Base-by-base conservation (phyloP, 2,888 invertebrate genomes). In the Drepana falcataria region DNA sequence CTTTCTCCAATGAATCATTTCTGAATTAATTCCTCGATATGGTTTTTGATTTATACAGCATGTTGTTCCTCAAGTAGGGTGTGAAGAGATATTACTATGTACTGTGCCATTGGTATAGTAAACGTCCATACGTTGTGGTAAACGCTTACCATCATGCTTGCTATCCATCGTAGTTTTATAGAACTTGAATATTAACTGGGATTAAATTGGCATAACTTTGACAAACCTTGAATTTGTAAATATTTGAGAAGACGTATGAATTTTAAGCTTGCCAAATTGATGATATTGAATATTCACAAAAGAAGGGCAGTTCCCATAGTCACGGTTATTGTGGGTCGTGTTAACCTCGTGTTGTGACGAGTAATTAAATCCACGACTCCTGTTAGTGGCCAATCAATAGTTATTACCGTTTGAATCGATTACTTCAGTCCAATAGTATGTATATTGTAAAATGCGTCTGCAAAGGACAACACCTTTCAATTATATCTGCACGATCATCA, bases 281-380 rank as follows among this genome's bases (percentile, higher is more conserved):
- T 9, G 3, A 9, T 9, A 44, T 9, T 44, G 44, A 44, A 44
- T 44, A 44, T 44, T 44, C 44, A 44, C 44, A 9, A 9, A 44
- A 44, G 44, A 44, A 9, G 44, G 44, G 9, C 44, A 9, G 64
- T 70, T 67, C 66, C 63, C 64, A 66, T 58, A 58, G 64, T 69
- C 51, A 53, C 60, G 58, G 57, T 54, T 55, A 51, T 54, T 62
- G 61, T 57, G 58, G 69, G 57, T 77, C 75, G 78, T 79, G 76
- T 55, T 65, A 72, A 71, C 73, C 75, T 81, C 71, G 72, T 63
- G 69, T 71, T 73, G 71, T 71, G 68, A 70, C 62, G 64, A 59
- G 66, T 68, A 69, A 71, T 70, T 66, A 69, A 58, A 65, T 66
- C 63, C 73, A 76, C 73, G 75, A 73, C 59, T 67, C 53, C 59